Conservation (phyloP, 2,113 vertebrate genomes). For the Sclerurus mexicanus region DNA sequence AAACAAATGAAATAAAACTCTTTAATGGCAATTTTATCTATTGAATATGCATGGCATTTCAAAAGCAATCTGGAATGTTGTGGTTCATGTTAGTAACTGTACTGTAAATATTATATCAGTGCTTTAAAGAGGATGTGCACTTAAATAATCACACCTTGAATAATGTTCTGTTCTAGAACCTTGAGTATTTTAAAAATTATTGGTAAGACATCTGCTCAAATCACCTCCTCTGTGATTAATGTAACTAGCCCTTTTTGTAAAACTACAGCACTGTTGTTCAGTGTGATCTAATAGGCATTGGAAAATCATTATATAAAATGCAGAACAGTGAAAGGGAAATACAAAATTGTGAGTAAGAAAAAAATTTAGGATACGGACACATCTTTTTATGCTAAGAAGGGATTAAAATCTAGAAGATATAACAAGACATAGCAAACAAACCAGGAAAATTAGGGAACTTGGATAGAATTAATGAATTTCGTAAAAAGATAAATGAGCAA, state of each 20-base stretch:
- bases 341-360: not conserved
- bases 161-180: not conserved
- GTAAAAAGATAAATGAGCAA: conserved; percentile 29
- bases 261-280: not conserved
- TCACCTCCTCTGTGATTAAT: not conserved
- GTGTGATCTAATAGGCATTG: not conserved
- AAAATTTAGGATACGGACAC: not conserved
- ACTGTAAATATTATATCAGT: not conserved
- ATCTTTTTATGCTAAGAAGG: not conserved
- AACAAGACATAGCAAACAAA: not conserved
- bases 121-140: not conserved
- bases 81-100: not conserved
- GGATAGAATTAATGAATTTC: not conserved
- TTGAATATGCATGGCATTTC: not conserved
- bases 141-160: not conserved
- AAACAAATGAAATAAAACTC: not conserved
- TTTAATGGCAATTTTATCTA: not conserved
- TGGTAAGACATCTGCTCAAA: not conserved
- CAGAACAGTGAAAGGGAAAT: not conserved
- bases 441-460: not conserved
- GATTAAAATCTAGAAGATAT: not conserved
- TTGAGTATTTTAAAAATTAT: not conserved
- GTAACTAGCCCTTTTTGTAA: not conserved
- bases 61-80: not conserved
- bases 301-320: not conserved